Evolutionary conservation across 2,113 vertebrate genomes (phyloP).

Genomic region (Vidua chalybeata): DNA sequence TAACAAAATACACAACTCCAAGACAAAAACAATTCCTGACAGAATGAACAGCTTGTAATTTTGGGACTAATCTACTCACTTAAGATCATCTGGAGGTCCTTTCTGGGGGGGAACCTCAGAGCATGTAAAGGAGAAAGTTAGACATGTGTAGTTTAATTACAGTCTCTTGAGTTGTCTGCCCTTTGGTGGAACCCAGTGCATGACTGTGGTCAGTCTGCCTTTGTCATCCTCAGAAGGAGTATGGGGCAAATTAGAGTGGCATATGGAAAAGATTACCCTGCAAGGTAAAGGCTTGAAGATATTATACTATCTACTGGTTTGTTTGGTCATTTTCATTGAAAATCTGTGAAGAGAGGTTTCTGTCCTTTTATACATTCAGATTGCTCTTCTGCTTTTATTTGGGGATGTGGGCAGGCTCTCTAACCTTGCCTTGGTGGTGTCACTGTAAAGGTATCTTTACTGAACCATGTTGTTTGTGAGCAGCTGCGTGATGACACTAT

Average conservation of each 20-base stretch:
- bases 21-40: background rate
- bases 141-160: background rate
- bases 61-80: background rate
- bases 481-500: background rate
- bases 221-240: background rate
- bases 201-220: background rate
- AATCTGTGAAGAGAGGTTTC: background rate
- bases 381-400: background rate
- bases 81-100: background rate
- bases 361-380: background rate
- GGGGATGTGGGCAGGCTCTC: fast-evolving
- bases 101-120: background rate
- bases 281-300: background rate
- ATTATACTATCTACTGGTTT: too few species aligned
- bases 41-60: background rate
- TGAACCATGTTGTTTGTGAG: background rate
- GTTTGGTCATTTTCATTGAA: background rate
- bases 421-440: background rate
- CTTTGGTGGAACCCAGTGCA: background rate
- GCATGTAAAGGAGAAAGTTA: background rate
- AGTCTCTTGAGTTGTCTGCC: background rate
- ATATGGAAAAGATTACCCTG: background rate
- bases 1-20: background rate
- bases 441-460: background rate
- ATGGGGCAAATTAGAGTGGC: background rate